Evolutionary conservation across 2,113 vertebrate genomes (phyloP), one percentile per base, ranked within the genome.

Genomic region (Pyxicephalus adspersus): DNA sequence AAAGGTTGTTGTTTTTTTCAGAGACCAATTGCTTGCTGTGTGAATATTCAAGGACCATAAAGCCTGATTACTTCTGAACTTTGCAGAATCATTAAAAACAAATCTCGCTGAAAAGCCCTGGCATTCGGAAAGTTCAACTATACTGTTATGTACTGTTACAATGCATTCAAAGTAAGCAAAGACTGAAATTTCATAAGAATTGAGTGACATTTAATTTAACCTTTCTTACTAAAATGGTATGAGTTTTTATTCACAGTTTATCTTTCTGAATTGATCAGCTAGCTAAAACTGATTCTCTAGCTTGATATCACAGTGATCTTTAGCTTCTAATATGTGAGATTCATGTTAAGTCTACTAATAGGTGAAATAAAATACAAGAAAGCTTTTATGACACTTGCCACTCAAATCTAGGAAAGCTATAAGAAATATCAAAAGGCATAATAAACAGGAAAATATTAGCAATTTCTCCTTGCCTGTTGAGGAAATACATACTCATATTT

Each of bases 161-260:
- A 81, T 74, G 70, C 79, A 74, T 74, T 81, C 79, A 81, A 74
- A 74, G 60, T 81, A 74, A 81, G 79, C 79, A 74, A 81, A 28
- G 61, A 81, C 57, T 65, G 51, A 38, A 81, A 81, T 81, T 81
- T 81, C 79, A 81, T 66, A 81, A 81, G 79, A 81, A 81, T 74
- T 81, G 79, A 81, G 61, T 81, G 79, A 81, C 79, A 81, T 81
- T 81, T 81, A 81, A 81, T 81, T 74, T 81, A 81, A 81, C 79
- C 79, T 81, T 81, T 81, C 79, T 81, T 60, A 81, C 58, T 81
- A 81, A 81, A 81, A 65, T 74, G 51, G 60, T 81, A 74, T 81
- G 79, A 74, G 79, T 74, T 81, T 81, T 81, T 81, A 74, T 81
- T 66, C 60, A 81, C 70, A 65, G 79, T 81, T 81, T 81, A 81